These are phyloP conservation scores for Lochmaea crataegi DNA, from an alignment of 2,888 invertebrate species.

Conservation along the genomic window DNA sequence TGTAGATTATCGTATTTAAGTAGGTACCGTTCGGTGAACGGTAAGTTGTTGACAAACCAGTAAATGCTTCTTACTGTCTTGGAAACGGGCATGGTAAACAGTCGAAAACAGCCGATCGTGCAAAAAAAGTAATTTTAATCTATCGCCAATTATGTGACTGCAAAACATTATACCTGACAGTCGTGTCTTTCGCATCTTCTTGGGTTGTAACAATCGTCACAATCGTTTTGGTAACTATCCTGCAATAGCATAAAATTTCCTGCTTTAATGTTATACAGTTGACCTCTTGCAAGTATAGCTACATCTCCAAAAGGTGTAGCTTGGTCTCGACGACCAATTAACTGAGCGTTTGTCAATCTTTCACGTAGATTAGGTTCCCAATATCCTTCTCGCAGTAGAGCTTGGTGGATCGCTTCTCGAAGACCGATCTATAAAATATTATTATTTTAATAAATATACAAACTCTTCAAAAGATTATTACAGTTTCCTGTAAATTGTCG, in stretches of 20 bases:
- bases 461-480: too few species aligned
- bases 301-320: slow-evolving; percentile 73
- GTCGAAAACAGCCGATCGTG: too few species aligned
- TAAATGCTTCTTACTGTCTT: too few species aligned
- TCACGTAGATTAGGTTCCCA: slow-evolving; percentile 66
- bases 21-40: too few species aligned
- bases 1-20: too few species aligned
- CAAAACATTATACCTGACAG: slow-evolving; percentile 38
- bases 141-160: slow-evolving; percentile 2
- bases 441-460: too few species aligned
- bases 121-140: too few species aligned
- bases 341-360: slow-evolving; percentile 51
- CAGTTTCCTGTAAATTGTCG: too few species aligned
- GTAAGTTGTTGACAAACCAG: too few species aligned
- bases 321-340: slow-evolving; percentile 59
- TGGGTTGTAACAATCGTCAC: slow-evolving; percentile 65
- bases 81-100: too few species aligned
- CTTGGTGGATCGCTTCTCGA: slow-evolving; percentile 75
- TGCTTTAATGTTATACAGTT: slow-evolving; percentile 67
- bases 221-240: slow-evolving; percentile 63
- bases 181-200: slow-evolving; percentile 42
- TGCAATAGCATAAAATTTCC: slow-evolving; percentile 69
- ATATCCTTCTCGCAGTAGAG: slow-evolving; percentile 71
- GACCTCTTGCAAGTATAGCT: slow-evolving; percentile 73
- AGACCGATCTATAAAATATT: slow-evolving; percentile 63